Evolutionary conservation across 2,113 vertebrate genomes (phyloP), one percentile per base, ranked within the genome.

Genomic region (Polypterus bichir): DNA sequence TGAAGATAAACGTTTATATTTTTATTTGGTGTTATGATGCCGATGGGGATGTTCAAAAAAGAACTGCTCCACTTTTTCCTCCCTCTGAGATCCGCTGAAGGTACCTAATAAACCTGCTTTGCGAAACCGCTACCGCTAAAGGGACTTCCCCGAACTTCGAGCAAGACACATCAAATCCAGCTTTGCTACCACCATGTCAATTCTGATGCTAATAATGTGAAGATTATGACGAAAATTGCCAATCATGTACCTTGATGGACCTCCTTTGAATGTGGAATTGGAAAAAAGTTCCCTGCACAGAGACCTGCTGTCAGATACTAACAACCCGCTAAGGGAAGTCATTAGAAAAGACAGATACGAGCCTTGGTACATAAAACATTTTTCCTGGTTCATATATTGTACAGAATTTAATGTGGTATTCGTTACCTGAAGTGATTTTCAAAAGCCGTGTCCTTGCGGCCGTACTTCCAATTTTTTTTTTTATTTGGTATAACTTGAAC

Each of bases 181-280:
- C 88, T 79, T 72, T 84, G 84, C 90, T 90, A 91, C 88, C 87
- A 86, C 86, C 79, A 80, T 92, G 95, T 96, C 95, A 94, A 90
- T 92, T 95, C 88, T 90, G 89, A 91, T 94, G 91, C 93, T 95
- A 96, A 97, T 97, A 97, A 97, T 90, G 91, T 95, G 92, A 89
- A 97, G 90, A 97, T 97, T 94, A 97, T 97, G 92, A 96, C 91
- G 92, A 97, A 97, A 98, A 97, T 98, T 94, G 94, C 96, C 96
- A 97, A 95, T 97, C 94, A 94, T 97, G 91, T 89, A 96, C 92
- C 92, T 89, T 93, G 96, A 97, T 93, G 91, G 91, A 96, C 90
- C 90, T 94, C 84, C 89, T 94, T 92, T 92, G 92, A 94, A 97
- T 91, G 90, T 90, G 82, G 77, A 91, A 89, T 92, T 91, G 89